Base-by-base conservation (phyloP, 2,113 vertebrate species). In the Scomber japonicus region DNA sequence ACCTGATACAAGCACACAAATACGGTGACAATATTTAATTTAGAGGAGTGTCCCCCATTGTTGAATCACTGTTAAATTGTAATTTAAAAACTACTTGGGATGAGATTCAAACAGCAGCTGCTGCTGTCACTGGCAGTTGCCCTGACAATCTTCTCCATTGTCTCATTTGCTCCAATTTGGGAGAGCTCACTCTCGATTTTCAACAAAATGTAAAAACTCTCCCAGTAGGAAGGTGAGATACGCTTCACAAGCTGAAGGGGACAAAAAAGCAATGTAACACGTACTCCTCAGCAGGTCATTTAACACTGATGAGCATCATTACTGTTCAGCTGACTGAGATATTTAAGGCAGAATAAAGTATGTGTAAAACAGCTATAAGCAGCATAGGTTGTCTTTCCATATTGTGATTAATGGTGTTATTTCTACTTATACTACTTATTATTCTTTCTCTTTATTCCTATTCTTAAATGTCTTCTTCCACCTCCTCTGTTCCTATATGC, bases 281-380 rank as follows among this genome's bases (percentile, higher is more conserved):
- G 27, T 74, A 51, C 79, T 27, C 75, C 55, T 63, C 75, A 72
- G 70, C 80, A 87, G 82, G 71, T 87, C 68, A 50, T 86, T 89
- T 83, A 86, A 82, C 81, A 65, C 84, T 84, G 89, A 89, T 76
- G 79, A 91, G 79, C 81, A 21, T 71, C 72, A 80, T 93, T 84
- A 71, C 63, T 54, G 75, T 67, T 87, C 59, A 78, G 51, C 75
- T 83, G 62, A 85, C 68, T 45, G 54, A 87, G 44, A 75, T 63
- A 66, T 67, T 82, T 79, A 85, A 86, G 55, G 49, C 31, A 27
- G 55, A 71, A 62, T 50, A 24, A 7, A 0, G 30, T 63, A 55
- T 62, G n/a, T 56, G 76, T 51, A 48, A 12, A 59, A 17, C 62
- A 69, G 71, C 75, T 66, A 12, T 63, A 21, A 45, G 16, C 21